Conservation (phyloP, 2,797 vertebrate genomes). For the Megalops cyprinoides region DNA sequence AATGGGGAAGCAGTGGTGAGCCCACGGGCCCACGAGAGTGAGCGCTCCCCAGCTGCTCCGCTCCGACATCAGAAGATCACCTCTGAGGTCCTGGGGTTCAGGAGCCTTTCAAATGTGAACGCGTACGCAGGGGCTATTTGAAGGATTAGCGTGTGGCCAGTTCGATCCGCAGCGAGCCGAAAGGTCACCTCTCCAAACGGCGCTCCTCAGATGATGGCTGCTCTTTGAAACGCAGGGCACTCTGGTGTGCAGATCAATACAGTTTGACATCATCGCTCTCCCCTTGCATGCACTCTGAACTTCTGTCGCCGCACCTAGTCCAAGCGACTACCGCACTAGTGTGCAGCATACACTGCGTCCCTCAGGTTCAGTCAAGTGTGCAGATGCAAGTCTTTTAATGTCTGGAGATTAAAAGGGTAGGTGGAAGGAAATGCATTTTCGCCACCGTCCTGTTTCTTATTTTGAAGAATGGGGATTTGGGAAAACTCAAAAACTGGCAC, state of each 20-base stretch:
- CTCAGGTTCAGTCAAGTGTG: not conserved
- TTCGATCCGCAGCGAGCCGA: slow-evolving; percentile 58
- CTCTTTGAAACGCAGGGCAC: slow-evolving; percentile 65
- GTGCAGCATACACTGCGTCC: no score
- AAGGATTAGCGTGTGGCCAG: slow-evolving; percentile 65
- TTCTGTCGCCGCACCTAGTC: slow-evolving; percentile 2
- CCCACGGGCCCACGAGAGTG: slow-evolving; percentile 30
- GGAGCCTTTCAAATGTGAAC: slow-evolving; percentile 70
- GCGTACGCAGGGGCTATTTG: slow-evolving; percentile 66
- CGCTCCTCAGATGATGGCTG: slow-evolving; percentile 59
- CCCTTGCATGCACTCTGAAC: slow-evolving; percentile 43
- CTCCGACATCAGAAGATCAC: slow-evolving; percentile 66
- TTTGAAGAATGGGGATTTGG: no score
- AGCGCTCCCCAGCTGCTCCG: slow-evolving; percentile 37
- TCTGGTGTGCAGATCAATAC: slow-evolving; percentile 61
- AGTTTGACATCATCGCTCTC: slow-evolving; percentile 66
- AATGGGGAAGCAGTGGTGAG: slow-evolving; percentile 1
- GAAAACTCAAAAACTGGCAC: no score
- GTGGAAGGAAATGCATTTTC: not conserved
- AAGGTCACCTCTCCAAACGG: slow-evolving; percentile 71
- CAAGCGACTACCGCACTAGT: no score
- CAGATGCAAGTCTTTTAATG: not conserved
- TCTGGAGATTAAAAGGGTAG: not conserved
- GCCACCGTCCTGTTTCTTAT: no score
- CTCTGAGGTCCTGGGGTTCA: slow-evolving; percentile 51